Conservation (phyloP, 2,888 invertebrate species). For the Ennomos erosarius region DNA sequence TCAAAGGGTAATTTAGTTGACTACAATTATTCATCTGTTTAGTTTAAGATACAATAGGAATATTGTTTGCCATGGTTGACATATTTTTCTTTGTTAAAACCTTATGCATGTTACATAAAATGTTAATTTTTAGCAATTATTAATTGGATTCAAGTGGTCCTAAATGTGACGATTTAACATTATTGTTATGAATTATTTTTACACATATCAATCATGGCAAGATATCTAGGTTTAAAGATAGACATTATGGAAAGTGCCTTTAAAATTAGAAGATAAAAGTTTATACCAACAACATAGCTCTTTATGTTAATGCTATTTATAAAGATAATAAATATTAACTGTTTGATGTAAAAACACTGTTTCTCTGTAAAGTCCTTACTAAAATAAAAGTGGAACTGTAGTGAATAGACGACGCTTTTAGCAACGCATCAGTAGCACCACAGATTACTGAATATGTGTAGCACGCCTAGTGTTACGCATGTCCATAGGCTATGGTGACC, state of each 20-base stretch:
- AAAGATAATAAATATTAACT: slow-evolving; percentile 84
- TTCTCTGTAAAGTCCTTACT: slow-evolving; percentile 51
- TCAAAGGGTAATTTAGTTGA: slow-evolving; percentile 76
- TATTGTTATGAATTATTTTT: slow-evolving; percentile 26
- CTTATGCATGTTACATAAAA: slow-evolving; percentile 33
- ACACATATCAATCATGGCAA: slow-evolving; percentile 68
- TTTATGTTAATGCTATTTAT: slow-evolving; percentile 85
- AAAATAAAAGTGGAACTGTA: slow-evolving; percentile 24
- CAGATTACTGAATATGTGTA: too few species aligned
- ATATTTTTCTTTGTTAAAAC: slow-evolving; percentile 36
- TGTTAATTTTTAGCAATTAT: slow-evolving; percentile 22
- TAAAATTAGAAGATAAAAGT: slow-evolving; percentile 82
- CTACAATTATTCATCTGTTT: slow-evolving; percentile 54
- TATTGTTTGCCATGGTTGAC: slow-evolving; percentile 54
- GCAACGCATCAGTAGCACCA: too few species aligned
- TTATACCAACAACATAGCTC: slow-evolving; percentile 84
- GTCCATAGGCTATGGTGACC: too few species aligned
- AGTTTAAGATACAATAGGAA: slow-evolving; percentile 40
- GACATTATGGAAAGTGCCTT: slow-evolving; percentile 85
- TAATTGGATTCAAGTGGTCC: slow-evolving; percentile 13
- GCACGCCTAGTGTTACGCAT: too few species aligned
- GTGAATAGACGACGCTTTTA: too few species aligned
- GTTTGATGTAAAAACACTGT: slow-evolving; percentile 75
- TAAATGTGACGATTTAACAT: slow-evolving; percentile 15
- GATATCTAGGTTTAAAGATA: slow-evolving; percentile 70